Conservation (phyloP, 2,797 vertebrate species). For the Sorex maritimensis region DNA sequence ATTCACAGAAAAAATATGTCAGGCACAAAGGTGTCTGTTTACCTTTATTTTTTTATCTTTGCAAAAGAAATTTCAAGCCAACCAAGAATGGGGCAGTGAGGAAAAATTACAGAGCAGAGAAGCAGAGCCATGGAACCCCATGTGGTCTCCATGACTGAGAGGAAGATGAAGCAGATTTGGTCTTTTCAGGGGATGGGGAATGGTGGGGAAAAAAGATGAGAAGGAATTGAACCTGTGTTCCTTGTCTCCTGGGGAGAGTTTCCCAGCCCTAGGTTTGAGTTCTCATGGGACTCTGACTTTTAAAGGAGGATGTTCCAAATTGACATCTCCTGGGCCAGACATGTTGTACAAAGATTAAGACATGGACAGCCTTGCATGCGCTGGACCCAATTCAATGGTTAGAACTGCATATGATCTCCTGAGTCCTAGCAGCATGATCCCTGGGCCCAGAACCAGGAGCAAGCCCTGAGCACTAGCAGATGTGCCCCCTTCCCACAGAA, state of each 20-base stretch:
- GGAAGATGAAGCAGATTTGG: not conserved
- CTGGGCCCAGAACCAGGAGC: too few relatives aligned
- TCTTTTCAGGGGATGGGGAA: not conserved
- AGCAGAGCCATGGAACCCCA: not conserved
- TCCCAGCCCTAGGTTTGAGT: not conserved
- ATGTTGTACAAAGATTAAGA: too few relatives aligned
- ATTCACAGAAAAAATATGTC: constrained; percentile 46
- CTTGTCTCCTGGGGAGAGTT: constrained; percentile 1
- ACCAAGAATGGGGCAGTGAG: not conserved
- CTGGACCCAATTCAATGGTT: too few relatives aligned
- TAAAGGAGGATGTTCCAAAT: constrained; percentile 51
- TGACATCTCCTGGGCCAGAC: not conserved
- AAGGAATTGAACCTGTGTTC: not conserved
- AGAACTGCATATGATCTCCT: too few relatives aligned
- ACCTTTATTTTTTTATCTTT: constrained; percentile 43
- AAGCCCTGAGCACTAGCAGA: too few relatives aligned
- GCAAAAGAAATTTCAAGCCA: constrained; percentile 59
- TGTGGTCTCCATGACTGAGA: not conserved
- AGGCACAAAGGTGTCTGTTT: not conserved
- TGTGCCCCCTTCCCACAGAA: too few relatives aligned
- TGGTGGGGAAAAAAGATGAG: not conserved
- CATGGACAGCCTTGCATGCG: too few relatives aligned
- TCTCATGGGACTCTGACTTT: constrained; percentile 25
- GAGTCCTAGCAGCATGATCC: too few relatives aligned
- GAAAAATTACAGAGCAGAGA: not conserved